These are phyloP conservation scores for Motacilla tschutschensis DNA, from an alignment of 2,113 vertebrate genomes.

Conservation along the genomic window DNA sequence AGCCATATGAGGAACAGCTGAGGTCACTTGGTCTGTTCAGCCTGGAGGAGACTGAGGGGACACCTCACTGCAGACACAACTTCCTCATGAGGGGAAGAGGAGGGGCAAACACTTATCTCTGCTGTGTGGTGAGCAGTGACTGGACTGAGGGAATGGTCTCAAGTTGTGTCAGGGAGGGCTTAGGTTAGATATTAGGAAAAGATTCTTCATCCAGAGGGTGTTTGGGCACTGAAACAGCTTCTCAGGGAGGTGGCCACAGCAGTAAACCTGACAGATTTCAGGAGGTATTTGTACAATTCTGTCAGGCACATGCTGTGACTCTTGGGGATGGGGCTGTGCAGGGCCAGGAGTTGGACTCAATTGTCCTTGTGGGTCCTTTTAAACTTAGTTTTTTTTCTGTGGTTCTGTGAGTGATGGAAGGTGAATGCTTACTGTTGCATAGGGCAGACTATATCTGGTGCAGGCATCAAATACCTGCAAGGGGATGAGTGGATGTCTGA, in stretches of 20 bases:
- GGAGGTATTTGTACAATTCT: neutral
- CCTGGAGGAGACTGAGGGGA: too few relatives aligned
- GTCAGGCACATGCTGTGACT: neutral
- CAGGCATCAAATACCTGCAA: neutral
- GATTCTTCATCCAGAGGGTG: neutral
- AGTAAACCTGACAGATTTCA: neutral
- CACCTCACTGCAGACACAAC: rapidly evolving
- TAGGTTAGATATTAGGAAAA: too few relatives aligned
- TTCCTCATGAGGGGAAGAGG: neutral
- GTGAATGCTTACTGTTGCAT: neutral
- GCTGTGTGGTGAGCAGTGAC: neutral
- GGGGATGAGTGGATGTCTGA: neutral
- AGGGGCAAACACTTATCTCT: neutral
- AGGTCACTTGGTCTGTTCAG: neutral
- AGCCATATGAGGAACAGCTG: rapidly evolving
- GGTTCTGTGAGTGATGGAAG: neutral
- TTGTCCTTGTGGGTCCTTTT: neutral
- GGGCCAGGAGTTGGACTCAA: neutral
- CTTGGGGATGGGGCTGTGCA: neutral
- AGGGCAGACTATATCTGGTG: neutral
- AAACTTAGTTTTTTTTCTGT: neutral
- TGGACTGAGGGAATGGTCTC: rapidly evolving
- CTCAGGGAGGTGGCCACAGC: neutral
- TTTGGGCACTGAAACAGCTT: rapidly evolving
- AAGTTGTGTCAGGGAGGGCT: neutral